Evolutionary conservation across 1,140 invertebrate species (phyloP).

Genomic region (Argopecten irradians): DNA sequence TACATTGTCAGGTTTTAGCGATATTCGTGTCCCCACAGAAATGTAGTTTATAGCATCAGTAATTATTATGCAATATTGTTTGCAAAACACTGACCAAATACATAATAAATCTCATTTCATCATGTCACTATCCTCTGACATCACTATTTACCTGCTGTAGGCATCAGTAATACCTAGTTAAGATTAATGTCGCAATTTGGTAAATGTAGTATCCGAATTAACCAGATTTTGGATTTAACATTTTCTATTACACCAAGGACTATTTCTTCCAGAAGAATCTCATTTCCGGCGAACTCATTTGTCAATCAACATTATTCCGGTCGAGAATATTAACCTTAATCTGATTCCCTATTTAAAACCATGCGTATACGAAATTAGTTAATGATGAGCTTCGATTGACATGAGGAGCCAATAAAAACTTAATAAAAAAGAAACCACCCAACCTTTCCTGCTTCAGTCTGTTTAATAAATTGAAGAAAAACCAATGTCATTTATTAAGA

Average conservation of each 20-base stretch:
- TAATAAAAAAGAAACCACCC: neutral
- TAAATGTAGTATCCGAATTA: neutral
- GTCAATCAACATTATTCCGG: neutral
- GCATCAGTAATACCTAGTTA: too few relatives aligned
- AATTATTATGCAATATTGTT: too few relatives aligned
- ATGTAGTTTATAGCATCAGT: too few relatives aligned
- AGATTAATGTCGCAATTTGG: neutral
- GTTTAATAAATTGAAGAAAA: constrained; percentile 1
- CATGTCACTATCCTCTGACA: too few relatives aligned
- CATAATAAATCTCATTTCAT: too few relatives aligned
- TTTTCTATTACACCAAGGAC: too few relatives aligned
- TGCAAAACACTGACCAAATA: too few relatives aligned
- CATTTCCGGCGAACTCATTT: neutral
- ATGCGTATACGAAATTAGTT: neutral
- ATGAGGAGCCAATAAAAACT: neutral
- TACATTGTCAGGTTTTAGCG: too few relatives aligned
- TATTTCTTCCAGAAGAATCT: too few relatives aligned
- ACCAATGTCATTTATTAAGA: neutral
- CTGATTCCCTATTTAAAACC: neutral
- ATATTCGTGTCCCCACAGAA: too few relatives aligned
- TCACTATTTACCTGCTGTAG: too few relatives aligned
- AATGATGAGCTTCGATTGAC: neutral
- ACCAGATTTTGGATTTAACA: neutral
- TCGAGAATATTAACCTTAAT: neutral
- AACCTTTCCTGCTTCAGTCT: neutral